Percentiles rank a stretch among this genome's conserved stretches.
Evolutionary conservation across 2,888 invertebrate species (phyloP).

Genomic region (Tenthredo scrophulariae): DNA sequence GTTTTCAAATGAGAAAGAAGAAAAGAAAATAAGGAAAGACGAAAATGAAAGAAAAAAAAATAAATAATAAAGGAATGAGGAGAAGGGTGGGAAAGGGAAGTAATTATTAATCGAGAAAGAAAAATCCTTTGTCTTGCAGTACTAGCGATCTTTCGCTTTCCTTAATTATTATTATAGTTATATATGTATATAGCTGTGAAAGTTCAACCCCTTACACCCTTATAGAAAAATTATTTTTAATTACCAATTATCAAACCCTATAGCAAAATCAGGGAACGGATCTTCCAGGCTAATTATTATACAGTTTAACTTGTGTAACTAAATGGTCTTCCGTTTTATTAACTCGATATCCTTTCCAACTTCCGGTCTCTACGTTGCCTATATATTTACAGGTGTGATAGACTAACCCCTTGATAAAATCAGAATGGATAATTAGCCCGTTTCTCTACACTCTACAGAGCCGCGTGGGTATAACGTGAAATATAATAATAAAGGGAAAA

Average conservation of each 20-base stretch:
- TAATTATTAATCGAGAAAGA: conserved; percentile 40
- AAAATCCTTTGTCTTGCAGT: conserved; percentile 27
- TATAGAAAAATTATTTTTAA: background rate
- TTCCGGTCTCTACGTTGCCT: background rate
- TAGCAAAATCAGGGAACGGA: background rate
- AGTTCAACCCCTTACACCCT: background rate
- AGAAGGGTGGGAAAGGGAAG: background rate
- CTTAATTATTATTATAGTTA: conserved; percentile 16
- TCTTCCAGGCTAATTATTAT: background rate
- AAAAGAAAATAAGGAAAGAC: too few species aligned
- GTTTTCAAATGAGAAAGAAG: background rate
- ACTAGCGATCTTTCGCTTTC: background rate
- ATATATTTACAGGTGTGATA: background rate
- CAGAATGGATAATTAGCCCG: conserved; percentile 66
- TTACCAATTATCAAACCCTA: background rate
- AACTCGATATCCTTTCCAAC: background rate
- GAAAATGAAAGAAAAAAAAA: background rate
- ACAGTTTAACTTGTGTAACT: too few species aligned
- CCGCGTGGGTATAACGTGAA: conserved; percentile 54
- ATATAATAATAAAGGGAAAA: background rate
- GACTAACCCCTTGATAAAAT: conserved; percentile 65
- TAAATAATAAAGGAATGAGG: background rate
- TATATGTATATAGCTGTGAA: too few species aligned
- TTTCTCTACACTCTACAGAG: conserved; percentile 46
- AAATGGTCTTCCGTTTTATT: conserved; percentile 10